Evolutionary conservation across 2,888 invertebrate genomes (phyloP).

Genomic region (Callimorpha dominula): DNA sequence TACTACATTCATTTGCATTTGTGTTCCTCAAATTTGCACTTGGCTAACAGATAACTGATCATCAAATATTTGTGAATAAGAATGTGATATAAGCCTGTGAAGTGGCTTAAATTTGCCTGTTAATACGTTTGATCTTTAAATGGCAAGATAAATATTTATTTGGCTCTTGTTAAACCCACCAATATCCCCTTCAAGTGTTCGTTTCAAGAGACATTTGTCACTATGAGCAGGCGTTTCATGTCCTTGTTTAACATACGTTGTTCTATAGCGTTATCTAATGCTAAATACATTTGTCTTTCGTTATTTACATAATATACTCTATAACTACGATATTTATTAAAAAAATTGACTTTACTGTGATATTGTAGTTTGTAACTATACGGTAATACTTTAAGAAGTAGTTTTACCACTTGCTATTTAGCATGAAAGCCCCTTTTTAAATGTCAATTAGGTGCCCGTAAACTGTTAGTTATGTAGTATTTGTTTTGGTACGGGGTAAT

Average conservation of each 20-base stretch:
- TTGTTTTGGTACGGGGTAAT: neutral
- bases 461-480: neutral
- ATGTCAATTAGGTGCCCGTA: conserved; percentile 1
- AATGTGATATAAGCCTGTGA: neutral
- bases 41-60: neutral
- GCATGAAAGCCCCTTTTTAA: neutral
- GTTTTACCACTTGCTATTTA: neutral
- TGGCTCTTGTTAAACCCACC: neutral
- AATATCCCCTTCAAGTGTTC: conserved; percentile 8
- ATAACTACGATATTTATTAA: conserved; percentile 34
- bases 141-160: neutral
- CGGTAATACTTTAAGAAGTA: neutral
- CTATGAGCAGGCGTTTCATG: conserved; percentile 16
- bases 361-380: too few relatives aligned
- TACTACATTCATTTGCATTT: neutral
- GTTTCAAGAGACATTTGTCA: conserved; percentile 17
- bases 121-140: neutral
- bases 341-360: conserved; percentile 40
- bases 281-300: conserved; percentile 50
- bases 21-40: neutral
- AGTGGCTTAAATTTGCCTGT: neutral
- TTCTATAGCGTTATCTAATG: conserved; percentile 54
- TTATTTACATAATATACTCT: conserved; percentile 59
- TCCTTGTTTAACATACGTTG: conserved; percentile 28
- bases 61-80: neutral